These are phyloP conservation scores for Ptilorrhoa leucosticta DNA, from an alignment of 2,113 vertebrate species.

Conservation along the genomic window DNA sequence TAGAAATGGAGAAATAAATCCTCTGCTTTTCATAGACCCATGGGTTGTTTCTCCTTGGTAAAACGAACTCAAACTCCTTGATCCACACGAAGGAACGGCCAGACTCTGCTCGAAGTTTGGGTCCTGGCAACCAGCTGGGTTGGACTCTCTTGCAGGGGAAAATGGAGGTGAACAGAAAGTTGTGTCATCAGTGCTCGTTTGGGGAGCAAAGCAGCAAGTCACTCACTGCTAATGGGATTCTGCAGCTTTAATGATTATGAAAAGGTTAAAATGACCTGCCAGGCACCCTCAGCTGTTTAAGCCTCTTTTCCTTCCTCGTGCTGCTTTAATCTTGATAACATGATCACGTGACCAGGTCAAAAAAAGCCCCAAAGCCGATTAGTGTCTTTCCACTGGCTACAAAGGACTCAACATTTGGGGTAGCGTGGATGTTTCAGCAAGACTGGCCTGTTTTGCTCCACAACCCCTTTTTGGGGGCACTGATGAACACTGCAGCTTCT, in stretches of 20 bases:
- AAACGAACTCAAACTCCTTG: accelerated
- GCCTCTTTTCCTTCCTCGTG: slow-evolving; percentile 83
- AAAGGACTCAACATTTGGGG: neutral
- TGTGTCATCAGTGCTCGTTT: accelerated
- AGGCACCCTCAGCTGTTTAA: slow-evolving; percentile 69
- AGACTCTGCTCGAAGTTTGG: neutral
- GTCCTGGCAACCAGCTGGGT: neutral
- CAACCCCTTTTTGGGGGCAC: neutral
- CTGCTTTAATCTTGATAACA: slow-evolving; percentile 82
- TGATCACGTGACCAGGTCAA: slow-evolving; percentile 70
- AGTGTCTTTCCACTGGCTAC: slow-evolving; percentile 21
- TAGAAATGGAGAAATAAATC: neutral
- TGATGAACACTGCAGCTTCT: neutral
- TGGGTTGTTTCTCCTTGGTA: neutral
- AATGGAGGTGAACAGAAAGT: neutral
- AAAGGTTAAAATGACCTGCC: slow-evolving; percentile 74
- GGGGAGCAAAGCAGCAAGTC: neutral
- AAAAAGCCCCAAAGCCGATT: slow-evolving; percentile 81
- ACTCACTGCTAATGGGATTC: slow-evolving; percentile 54
- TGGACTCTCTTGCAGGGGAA: accelerated
- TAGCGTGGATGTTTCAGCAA: neutral
- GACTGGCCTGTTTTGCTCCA: neutral
- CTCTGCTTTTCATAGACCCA: neutral
- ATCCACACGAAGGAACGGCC: accelerated
- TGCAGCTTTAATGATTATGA: slow-evolving; percentile 63